Evolutionary conservation across 2,888 invertebrate species (phyloP).

Genomic region (Neria commutata): DNA sequence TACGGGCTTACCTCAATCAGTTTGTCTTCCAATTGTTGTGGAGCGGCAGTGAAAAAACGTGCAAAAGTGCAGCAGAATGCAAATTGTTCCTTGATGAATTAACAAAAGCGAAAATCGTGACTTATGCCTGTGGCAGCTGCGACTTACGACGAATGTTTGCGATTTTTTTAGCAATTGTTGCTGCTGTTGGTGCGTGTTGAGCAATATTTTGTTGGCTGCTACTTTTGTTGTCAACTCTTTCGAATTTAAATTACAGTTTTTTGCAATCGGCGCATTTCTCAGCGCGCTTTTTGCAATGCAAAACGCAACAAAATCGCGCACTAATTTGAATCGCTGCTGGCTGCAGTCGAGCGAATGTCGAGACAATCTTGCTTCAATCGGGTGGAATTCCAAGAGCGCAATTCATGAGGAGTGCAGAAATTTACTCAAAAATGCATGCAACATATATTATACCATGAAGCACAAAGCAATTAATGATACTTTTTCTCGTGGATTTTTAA

Average conservation of each 20-base stretch:
- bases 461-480: too few relatives aligned
- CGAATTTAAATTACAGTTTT: neutral
- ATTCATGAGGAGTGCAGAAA: neutral
- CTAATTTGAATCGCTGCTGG: too few relatives aligned
- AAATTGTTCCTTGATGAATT: constrained; percentile 55
- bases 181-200: neutral
- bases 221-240: constrained; percentile 2
- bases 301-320: neutral
- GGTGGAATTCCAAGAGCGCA: neutral
- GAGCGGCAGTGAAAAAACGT: neutral
- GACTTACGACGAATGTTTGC: neutral
- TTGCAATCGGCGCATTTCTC: neutral
- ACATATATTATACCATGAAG: too few relatives aligned
- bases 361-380: neutral
- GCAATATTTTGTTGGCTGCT: neutral
- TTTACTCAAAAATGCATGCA: too few relatives aligned
- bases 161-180: too few relatives aligned
- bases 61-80: constrained; percentile 36
- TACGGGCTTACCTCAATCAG: neutral
- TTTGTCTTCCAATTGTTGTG: neutral
- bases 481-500: too few relatives aligned
- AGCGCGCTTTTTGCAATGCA: neutral
- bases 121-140: constrained; percentile 38
- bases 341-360: neutral
- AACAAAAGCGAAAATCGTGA: constrained; percentile 55